A percentile compares a stretch with the other conserved stretches of the same genome.
Evolutionary conservation across 35 echinoderm and acorn worm genomes (phyloP).

Genomic region (Eucidaris tribuloides): DNA sequence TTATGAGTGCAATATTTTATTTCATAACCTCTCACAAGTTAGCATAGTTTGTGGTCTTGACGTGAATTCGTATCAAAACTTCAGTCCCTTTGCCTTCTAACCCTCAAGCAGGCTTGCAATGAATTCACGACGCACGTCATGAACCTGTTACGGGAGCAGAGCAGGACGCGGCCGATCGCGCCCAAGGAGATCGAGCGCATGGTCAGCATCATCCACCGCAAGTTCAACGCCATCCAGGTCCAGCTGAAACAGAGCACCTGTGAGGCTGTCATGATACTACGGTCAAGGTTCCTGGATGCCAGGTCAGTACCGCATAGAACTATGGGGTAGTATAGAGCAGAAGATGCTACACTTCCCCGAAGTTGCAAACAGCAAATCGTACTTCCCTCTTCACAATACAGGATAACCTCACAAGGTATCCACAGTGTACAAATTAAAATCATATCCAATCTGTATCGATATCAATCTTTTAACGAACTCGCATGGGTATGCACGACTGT

Average conservation of each 20-base stretch:
- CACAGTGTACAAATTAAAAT: too few species aligned
- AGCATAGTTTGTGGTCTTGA: too few species aligned
- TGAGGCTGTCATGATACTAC: conserved; percentile 97
- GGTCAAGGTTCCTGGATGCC: conserved; percentile 96
- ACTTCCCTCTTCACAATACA: too few species aligned
- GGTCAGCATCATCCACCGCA: conserved; percentile 99
- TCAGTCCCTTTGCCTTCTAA: background rate
- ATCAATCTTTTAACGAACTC: too few species aligned
- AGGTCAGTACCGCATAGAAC: conserved; percentile 61
- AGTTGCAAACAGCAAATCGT: too few species aligned
- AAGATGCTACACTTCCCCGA: background rate
- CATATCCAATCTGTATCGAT: too few species aligned
- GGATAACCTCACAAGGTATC: too few species aligned
- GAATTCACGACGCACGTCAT: conserved; percentile 99
- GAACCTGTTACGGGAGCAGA: conserved; percentile 99
- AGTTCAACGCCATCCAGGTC: conserved; percentile 99
- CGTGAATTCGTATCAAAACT: too few species aligned
- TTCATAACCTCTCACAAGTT: too few species aligned
- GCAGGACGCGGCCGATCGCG: conserved; percentile 96
- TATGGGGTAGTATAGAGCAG: too few species aligned
- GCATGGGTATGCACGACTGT: too few species aligned
- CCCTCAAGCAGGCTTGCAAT: conserved; percentile 89
- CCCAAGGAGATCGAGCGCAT: conserved; percentile 99
- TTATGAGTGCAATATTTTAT: too few species aligned
- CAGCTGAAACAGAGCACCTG: conserved; percentile 99